Conservation (phyloP, 2,113 vertebrate species). For the Callionymus lyra region DNA sequence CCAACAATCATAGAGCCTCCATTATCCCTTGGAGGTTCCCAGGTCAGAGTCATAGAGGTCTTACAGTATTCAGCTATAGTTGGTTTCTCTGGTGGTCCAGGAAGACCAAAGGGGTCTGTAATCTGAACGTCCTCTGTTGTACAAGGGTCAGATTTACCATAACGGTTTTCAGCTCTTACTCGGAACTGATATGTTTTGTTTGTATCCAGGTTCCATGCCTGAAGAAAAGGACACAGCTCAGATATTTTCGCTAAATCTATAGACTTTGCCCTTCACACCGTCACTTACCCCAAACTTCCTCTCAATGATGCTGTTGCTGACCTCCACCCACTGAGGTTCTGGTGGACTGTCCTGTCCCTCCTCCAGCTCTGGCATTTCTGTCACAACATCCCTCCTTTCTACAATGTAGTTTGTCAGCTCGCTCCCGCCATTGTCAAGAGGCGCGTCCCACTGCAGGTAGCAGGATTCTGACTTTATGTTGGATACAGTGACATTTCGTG, state of each 20-base stretch:
- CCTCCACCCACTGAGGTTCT: slow-evolving; percentile 84
- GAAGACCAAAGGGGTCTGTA: slow-evolving; percentile 85
- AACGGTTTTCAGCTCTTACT: slow-evolving; percentile 86
- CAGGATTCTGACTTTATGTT: slow-evolving; percentile 89
- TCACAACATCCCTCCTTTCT: slow-evolving; percentile 74
- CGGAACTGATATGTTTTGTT: slow-evolving; percentile 85
- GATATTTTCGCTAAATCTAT: background rate
- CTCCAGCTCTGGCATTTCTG: slow-evolving; percentile 40
- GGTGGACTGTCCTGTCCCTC: slow-evolving; percentile 43
- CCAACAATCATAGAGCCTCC: slow-evolving; percentile 87
- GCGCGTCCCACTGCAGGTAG: slow-evolving; percentile 82
- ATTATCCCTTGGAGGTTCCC: slow-evolving; percentile 83
- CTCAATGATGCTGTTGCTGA: slow-evolving; percentile 80
- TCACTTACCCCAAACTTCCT: slow-evolving; percentile 77
- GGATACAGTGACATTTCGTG: slow-evolving; percentile 82
- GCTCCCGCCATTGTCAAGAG: slow-evolving; percentile 87
- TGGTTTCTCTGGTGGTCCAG: slow-evolving; percentile 90
- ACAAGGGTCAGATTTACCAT: slow-evolving; percentile 87
- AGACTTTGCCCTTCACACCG: too few relatives aligned
- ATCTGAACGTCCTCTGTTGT: slow-evolving; percentile 82
- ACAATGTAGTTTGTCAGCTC: slow-evolving; percentile 93
- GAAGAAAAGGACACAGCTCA: background rate
- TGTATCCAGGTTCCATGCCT: slow-evolving; percentile 88
- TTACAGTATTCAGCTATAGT: slow-evolving; percentile 76
- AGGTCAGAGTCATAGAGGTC: slow-evolving; percentile 84